These are phyloP conservation scores for Chunga burmeisteri DNA, from an alignment of 2,113 vertebrate species.

Conservation along the genomic window DNA sequence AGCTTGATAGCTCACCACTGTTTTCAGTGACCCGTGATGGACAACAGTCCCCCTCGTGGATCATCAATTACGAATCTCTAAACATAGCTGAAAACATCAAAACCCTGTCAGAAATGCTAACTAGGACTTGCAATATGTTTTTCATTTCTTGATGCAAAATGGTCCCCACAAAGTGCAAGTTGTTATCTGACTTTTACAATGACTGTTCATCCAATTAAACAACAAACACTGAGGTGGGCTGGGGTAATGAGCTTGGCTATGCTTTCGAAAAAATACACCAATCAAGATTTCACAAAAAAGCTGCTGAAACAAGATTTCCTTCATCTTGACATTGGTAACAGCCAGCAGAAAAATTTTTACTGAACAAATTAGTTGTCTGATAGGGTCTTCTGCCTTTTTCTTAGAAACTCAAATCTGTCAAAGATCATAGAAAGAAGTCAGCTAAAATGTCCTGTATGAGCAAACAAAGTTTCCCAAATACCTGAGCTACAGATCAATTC, in stretches of 20 bases:
- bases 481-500: not conserved
- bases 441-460: not conserved
- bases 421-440: not conserved
- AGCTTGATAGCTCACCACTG: not conserved
- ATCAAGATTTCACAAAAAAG: not conserved
- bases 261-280: not conserved
- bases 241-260: not conserved
- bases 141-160: not conserved
- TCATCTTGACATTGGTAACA: not conserved
- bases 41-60: not conserved
- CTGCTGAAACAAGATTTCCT: not conserved
- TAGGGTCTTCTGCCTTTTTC: not conserved
- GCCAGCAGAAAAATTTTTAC: not conserved
- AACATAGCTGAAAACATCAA: not conserved
- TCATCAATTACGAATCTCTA: not conserved
- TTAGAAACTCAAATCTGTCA: not conserved
- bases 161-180: not conserved
- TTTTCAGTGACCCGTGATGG: conserved; percentile 29
- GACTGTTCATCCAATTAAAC: not conserved
- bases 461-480: not conserved
- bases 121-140: not conserved
- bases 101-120: not conserved
- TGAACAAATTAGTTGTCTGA: not conserved
- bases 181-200: not conserved
- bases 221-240: not conserved